Evolutionary conservation across 2,888 invertebrate species (phyloP), one percentile per base, ranked within the genome.

Genomic region (Ommatoiulus sabulosus): DNA sequence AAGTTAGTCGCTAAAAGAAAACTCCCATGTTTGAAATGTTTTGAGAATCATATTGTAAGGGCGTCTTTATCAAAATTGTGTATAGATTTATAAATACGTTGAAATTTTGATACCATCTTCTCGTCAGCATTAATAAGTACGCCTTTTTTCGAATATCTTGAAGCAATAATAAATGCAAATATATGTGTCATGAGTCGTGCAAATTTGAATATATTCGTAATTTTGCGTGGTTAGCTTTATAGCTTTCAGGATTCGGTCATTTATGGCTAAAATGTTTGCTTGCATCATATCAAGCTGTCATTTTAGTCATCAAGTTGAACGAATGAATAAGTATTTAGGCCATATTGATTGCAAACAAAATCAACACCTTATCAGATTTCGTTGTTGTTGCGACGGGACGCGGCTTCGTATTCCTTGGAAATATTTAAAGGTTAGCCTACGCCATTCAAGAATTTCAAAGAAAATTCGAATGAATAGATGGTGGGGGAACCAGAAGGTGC

Each of bases 391-490:
- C 57, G 57, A 57, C 57, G n/a, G n/a, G n/a, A n/a, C n/a, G n/a
- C n/a, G 57, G 57, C 57, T 57, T 12, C 57, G 10, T 17, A 57
- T 57, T 57, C n/a, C 57, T 12, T 57, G n/a, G 57, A 57, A 57
- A 57, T 3, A 12, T n/a, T 57, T 57, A n/a, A 57, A 57, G 57
- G 57, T 57, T n/a, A 57, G 57, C n/a, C 57, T 17, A 17, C 7
- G 57, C 57, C n/a, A 57, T n/a, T 57, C 57, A 57, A n/a, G n/a
- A 57, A 57, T 57, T 57, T 57, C 57, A 57, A 57, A n/a, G 57
- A n/a, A 57, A 57, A 57, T n/a, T 17, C 17, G n/a, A 57, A n/a
- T 57, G 57, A 57, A 57, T 57, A 57, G 12, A 57, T 57, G 57
- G n/a, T 5, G n/a, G 57, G 57, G n/a, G n/a, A 5, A 57, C n/a